These are phyloP conservation scores for Heliornis fulica DNA, from an alignment of 2,113 vertebrate species.

Conservation along the genomic window DNA sequence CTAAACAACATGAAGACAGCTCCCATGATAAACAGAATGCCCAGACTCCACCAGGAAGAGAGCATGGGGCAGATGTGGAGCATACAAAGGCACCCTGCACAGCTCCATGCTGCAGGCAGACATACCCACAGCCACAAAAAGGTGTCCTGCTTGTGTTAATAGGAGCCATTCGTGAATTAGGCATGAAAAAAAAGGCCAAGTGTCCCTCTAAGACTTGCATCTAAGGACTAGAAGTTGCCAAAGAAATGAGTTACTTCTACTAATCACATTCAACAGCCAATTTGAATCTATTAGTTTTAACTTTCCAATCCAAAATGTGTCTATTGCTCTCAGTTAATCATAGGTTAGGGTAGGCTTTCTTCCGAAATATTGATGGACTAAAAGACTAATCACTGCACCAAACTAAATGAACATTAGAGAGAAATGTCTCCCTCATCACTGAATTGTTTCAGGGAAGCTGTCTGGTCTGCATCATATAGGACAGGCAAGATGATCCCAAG, in stretches of 20 bases:
- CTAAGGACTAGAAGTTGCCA: neutral
- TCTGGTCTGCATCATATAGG: neutral
- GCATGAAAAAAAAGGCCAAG: neutral
- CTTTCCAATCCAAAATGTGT: neutral
- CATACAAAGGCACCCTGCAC: neutral
- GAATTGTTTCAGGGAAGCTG: neutral
- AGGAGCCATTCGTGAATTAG: neutral
- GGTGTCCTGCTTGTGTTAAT: neutral
- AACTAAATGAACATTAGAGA: neutral
- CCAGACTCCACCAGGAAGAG: neutral
- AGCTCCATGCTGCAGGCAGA: neutral
- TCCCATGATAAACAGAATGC: neutral
- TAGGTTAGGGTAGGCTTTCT: neutral
- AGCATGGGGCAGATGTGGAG: rapidly evolving
- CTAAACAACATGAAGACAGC: neutral
- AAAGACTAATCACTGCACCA: neutral
- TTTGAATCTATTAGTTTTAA: neutral
- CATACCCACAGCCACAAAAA: neutral
- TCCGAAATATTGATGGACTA: neutral
- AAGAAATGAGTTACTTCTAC: neutral
- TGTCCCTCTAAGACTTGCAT: neutral
- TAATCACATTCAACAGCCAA: neutral
- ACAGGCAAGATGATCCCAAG: neutral
- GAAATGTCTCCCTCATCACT: neutral
- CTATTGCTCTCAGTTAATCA: neutral